Evolutionary conservation across 2,113 vertebrate species (phyloP).

Genomic region (Fulica atra): DNA sequence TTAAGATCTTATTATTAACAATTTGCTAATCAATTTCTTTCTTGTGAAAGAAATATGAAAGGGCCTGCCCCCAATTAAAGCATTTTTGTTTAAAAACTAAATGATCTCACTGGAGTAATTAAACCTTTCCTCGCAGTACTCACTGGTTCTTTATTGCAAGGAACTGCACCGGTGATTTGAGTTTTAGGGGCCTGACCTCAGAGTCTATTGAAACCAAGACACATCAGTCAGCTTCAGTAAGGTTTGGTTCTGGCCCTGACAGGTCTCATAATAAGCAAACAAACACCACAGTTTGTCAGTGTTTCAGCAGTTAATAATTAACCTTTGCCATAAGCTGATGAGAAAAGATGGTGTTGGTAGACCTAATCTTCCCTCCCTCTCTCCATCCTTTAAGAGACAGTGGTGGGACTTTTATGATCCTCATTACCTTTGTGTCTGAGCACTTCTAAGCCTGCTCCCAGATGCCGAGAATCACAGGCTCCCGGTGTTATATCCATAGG

Average conservation of each 20-base stretch:
- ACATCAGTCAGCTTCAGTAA: slow-evolving; percentile 25
- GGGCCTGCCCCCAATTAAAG: neutral
- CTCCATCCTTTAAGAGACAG: neutral
- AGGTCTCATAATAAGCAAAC: slow-evolving; percentile 31
- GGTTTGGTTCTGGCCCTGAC: slow-evolving; percentile 25
- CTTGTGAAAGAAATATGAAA: slow-evolving; percentile 13
- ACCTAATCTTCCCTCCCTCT: neutral
- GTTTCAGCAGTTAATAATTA: slow-evolving; percentile 50
- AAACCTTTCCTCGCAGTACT: neutral
- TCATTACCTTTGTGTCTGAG: neutral
- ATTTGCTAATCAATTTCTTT: neutral
- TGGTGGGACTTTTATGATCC: slow-evolving; percentile 3
- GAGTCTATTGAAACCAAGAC: slow-evolving; percentile 32
- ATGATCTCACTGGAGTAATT: neutral
- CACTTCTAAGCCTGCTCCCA: neutral
- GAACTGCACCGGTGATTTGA: neutral
- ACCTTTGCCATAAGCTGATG: neutral
- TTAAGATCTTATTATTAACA: neutral
- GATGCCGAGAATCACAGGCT: neutral
- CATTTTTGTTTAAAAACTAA: slow-evolving; percentile 42
- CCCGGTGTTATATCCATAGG: neutral
- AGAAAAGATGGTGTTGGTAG: neutral
- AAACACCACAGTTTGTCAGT: neutral
- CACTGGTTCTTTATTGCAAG: neutral
- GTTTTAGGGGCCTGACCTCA: slow-evolving; percentile 40